Percentiles rank a stretch among this genome's conserved stretches.
Evolutionary conservation across 2,113 vertebrate genomes (phyloP).

Genomic region (Microcebus tavaratra): DNA sequence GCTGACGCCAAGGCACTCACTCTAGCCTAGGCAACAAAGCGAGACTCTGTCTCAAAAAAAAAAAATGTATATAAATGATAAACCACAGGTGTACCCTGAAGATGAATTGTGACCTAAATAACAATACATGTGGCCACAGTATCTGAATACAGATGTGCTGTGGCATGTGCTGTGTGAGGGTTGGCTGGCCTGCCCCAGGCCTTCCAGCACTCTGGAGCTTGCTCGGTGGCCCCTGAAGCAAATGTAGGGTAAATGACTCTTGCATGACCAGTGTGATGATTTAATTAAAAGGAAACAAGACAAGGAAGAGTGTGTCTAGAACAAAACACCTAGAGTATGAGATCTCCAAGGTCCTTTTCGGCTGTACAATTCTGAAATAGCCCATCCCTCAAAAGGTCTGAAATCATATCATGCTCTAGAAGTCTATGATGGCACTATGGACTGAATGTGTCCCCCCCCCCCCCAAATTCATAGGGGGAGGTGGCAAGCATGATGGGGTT

Average conservation of each 20-base stretch:
- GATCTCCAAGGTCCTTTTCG: not conserved
- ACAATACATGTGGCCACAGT: not conserved
- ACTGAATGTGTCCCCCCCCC: not conserved
- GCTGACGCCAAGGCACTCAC: too few species aligned
- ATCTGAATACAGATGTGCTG: not conserved
- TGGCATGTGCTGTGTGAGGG: not conserved
- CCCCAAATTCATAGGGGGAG: too few species aligned
- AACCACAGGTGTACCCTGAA: not conserved
- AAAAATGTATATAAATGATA: not conserved
- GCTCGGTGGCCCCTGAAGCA: not conserved
- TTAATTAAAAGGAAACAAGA: not conserved
- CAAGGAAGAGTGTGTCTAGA: not conserved
- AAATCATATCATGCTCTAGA: not conserved
- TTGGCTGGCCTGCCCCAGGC: too few species aligned
- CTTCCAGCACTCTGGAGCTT: not conserved
- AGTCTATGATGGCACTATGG: rapidly evolving
- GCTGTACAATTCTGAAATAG: not conserved
- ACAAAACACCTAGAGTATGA: not conserved
- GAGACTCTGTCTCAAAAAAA: too few species aligned
- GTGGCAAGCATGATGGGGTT: not conserved
- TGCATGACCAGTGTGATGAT: not conserved
- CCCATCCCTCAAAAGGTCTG: not conserved
- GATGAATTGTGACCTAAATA: not conserved
- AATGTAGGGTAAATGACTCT: not conserved
- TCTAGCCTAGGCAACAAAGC: too few species aligned